Base-by-base conservation (phyloP, 1,140 invertebrate genomes). In the Pygmarrhopalites habei region DNA sequence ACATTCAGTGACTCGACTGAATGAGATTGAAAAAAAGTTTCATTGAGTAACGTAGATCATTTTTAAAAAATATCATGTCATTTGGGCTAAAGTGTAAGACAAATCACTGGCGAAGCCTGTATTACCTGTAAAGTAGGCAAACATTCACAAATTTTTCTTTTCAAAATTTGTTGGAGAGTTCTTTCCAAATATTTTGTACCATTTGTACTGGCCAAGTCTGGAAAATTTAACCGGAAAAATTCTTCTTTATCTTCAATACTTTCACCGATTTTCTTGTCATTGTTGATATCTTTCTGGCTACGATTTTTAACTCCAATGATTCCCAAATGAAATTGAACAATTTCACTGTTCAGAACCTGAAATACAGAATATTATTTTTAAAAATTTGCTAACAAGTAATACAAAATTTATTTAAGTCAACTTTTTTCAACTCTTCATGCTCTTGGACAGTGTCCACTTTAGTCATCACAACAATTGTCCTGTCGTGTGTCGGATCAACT, bases 131-230 rank as follows among this genome's bases (percentile, higher is more conserved):
- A 81, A 75, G 98, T 94, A 14, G 97, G 97, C 35, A 99, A 79
- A 75, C 96, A 99, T 76, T 99, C 95, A 68, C 95, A 80, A 73
- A 99, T 99, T 76, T 99, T 97, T 77, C 98, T 93, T 94, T 99
- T 98, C 19, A 99, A 79, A 49, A 99, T 81, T 72, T 95, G 84
- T 79, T 99, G 99, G 1, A 99, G 79, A 52, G 94, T 98, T 78
- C 98, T 98, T 1, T 92, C 90, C 68, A 99, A 82, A 77, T 96
- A 98, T 1, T 87, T 86, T n/a, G 95, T 97, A 52, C 96, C 96
- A 80, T 98, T 98, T 72, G 92, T 83, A 51, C 85, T 91, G 0
- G 95, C 95, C 61, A 99, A 82, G 7, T 95, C 94, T 1, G 96
- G 96, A 79, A 99, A 99, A 79, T 94, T 97, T 53, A 89, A 85